Conservation (phyloP, 1,140 invertebrate species). For the Stegodyphus dumicola region DNA sequence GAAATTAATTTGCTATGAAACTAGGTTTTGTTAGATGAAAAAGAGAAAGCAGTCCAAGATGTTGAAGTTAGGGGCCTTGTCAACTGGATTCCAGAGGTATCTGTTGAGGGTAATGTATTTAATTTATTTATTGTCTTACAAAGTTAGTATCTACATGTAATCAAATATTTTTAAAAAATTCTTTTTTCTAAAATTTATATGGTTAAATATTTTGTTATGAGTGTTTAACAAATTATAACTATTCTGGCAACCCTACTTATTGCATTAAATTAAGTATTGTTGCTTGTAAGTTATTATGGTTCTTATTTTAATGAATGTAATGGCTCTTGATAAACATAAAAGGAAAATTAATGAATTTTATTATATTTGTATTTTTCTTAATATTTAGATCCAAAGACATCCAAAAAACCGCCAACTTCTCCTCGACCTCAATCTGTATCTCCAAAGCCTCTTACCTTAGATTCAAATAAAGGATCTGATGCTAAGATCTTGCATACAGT, state of each 20-base stretch:
- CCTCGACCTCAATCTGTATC: constrained; percentile 66
- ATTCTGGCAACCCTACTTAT: background rate
- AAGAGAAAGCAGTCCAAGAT: constrained; percentile 25
- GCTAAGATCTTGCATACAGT: constrained; percentile 25
- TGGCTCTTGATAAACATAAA: too few species aligned
- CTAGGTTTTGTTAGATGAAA: constrained; percentile 19
- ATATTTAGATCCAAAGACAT: constrained; percentile 70
- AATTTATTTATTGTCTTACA: background rate
- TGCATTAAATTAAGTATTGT: background rate
- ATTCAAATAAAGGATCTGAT: constrained; percentile 5
- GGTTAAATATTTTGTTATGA: background rate
- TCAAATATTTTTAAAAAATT: background rate
- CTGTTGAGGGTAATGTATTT: constrained; percentile 17
- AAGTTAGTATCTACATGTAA: too few species aligned
- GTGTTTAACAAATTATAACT: background rate
- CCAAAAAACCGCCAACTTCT: constrained; percentile 75
- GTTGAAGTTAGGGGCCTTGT: constrained; percentile 45
- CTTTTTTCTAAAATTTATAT: background rate
- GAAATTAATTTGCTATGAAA: background rate
- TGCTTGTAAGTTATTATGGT: background rate
- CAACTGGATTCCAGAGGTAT: constrained; percentile 41
- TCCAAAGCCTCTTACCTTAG: constrained; percentile 22
- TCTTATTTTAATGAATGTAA: background rate
- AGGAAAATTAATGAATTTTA: too few species aligned
- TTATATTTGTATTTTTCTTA: background rate